Base-by-base conservation (phyloP, 2,113 vertebrate genomes). In the Psilopsiagon aurifrons region DNA sequence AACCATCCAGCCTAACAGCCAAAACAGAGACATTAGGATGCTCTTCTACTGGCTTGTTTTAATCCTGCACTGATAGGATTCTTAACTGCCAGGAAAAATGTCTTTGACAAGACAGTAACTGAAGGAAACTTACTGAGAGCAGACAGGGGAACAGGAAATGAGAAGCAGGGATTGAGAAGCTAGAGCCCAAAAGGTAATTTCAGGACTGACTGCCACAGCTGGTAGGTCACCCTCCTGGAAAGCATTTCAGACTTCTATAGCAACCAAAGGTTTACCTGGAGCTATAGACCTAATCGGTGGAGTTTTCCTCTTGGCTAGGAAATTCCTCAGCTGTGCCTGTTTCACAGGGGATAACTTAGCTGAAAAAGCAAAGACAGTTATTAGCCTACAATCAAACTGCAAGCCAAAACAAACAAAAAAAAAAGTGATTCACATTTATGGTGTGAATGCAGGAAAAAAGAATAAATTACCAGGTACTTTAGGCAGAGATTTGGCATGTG, bases 281-380 rank as follows among this genome's bases (percentile, higher is more conserved):
- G 99, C 99, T 28, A 99, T 99, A 25, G 99, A 99, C 57, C 98
- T 98, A 59, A 99, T 93, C 6, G 99, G 99, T 13, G 99, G 99
- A 78, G 98, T 99, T 95, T 99, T 99, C 46, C 99, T 98, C 97
- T 99, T 99, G 37, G 99, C 98, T 41, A 99, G 98, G 91, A 99
- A 99, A 97, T 99, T 99, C 88, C 99, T 98, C 91, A 99, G 93
- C 85, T 99, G 99, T 59, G 98, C 96, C 93, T 98, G 99, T 90
- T 99, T 99, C 83, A 98, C 98, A 0, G 98, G 98, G 20, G 99
- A 99, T 90, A 99, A 97, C 93, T 99, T 99, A 89, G 98, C 98
- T 98, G 96, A 54, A 97, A 97, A 95, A 92, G 2, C 13, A 10
- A 66, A 88, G 17, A 86, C 37, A 89, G 84, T 47, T 57, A 47